These are phyloP conservation scores for Clarias macrocephalus DNA, from an alignment of 2,113 vertebrate genomes.

Conservation along the genomic window DNA sequence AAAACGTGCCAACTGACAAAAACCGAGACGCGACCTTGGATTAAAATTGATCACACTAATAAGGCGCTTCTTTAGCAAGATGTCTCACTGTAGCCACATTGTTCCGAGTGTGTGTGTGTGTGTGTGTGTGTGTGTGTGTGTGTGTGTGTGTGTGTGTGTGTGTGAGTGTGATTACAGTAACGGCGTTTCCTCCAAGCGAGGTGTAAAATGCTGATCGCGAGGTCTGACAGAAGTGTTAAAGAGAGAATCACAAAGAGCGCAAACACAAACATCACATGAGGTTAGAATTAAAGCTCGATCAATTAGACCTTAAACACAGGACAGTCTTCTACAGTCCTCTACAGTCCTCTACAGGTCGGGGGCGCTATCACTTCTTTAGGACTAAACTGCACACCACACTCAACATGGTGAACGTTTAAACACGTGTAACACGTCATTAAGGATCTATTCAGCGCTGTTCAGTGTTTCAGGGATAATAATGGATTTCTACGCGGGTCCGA, in stretches of 20 bases:
- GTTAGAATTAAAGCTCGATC: not conserved
- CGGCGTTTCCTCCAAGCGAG: not conserved
- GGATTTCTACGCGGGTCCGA: too few relatives aligned
- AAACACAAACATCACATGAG: not conserved
- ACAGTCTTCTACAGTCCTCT: not conserved
- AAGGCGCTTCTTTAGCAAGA: not conserved
- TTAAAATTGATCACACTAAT: not conserved
- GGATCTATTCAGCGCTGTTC: not conserved
- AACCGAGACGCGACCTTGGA: slow-evolving; percentile 12
- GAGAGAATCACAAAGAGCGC: not conserved
- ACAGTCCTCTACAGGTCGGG: not conserved
- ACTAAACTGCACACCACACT: too few relatives aligned
- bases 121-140: not conserved
- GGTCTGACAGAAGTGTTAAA: not conserved
- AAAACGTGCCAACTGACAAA: slow-evolving; percentile 34
- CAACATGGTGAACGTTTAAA: not conserved
- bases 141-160: too few relatives aligned
- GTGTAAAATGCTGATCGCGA: not conserved
- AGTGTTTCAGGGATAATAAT: not conserved
- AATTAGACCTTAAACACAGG: not conserved
- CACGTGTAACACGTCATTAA: not conserved
- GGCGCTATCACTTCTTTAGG: too few relatives aligned
- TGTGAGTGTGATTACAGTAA: not conserved
- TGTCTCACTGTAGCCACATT: not conserved
- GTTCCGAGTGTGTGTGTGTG: not conserved